Percentiles rank a stretch among this genome's conserved stretches.
These are phyloP conservation scores for Steromphala cineraria DNA, from an alignment of 2,888 invertebrate genomes.

Conservation along the genomic window DNA sequence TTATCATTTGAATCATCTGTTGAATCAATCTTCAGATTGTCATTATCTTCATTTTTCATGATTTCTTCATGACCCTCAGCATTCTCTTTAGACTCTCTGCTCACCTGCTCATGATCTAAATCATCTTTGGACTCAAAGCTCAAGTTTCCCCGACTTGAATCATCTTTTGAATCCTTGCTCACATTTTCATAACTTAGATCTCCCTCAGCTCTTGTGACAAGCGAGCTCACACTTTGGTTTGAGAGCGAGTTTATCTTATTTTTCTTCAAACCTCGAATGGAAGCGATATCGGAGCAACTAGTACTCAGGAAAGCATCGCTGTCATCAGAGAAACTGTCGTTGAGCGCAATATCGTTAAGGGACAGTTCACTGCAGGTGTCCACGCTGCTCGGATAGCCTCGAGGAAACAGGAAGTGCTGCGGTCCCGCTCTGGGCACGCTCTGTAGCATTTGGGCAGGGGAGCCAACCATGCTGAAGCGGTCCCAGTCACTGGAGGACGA, in stretches of 20 bases:
- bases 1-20: no score
- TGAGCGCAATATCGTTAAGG: conserved; percentile 32
- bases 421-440: conserved; percentile 33
- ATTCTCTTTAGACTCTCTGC: no score
- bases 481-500: conserved; percentile 62
- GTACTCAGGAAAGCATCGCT: conserved; percentile 16
- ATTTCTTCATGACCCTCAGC: no score
- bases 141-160: no score
- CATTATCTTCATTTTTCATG: no score
- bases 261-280: neutral
- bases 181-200: no score
- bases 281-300: neutral
- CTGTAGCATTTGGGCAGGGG: conserved; percentile 46
- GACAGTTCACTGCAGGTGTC: conserved; percentile 41
- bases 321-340: conserved; percentile 35
- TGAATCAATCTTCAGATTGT: no score
- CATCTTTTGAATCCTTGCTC: no score
- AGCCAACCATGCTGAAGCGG: conserved; percentile 55
- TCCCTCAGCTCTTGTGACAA: neutral
- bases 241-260: neutral
- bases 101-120: neutral
- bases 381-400: conserved; percentile 25
- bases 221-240: neutral
- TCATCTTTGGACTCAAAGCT: neutral
- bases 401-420: conserved; percentile 31